phyloP scores from a whole-genome alignment of 1,140 invertebrate species.

The Sesamia nonagrioides region DNA sequence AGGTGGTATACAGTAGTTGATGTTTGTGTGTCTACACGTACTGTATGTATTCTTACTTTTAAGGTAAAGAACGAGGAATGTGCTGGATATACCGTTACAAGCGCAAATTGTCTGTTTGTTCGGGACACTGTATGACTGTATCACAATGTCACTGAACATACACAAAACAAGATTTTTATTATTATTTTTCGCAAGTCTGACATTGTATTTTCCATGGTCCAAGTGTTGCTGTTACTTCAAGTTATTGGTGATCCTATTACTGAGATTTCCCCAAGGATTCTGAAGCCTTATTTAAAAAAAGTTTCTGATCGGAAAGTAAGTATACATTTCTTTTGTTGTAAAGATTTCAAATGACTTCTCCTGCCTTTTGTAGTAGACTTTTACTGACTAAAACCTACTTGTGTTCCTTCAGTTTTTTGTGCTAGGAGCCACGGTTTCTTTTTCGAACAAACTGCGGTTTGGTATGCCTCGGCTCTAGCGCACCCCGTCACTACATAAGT shows the following conservation, averaged over 20 bases:
- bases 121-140: conserved; percentile 40
- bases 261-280: not conserved
- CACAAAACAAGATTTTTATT: not conserved
- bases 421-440: too few species aligned
- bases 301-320: not conserved
- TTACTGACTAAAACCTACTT: too few species aligned
- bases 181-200: not conserved
- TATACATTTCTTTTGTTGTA: too few species aligned
- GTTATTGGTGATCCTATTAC: conserved; percentile 5
- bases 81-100: conserved; percentile 55
- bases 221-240: not conserved
- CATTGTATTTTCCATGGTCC: not conserved
- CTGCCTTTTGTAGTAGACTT: too few species aligned
- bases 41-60: conserved; percentile 39
- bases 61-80: conserved; percentile 53
- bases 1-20: conserved; percentile 47
- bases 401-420: too few species aligned
- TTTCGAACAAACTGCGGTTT: too few species aligned
- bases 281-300: too few species aligned
- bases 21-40: conserved; percentile 35
- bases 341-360: too few species aligned
- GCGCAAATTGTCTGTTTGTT: conserved; percentile 50
- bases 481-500: too few species aligned
- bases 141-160: conserved; percentile 6
- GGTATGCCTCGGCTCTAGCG: too few species aligned